Conservation (phyloP, 2,888 invertebrate genomes). For the Torymus aiolomorphi region DNA sequence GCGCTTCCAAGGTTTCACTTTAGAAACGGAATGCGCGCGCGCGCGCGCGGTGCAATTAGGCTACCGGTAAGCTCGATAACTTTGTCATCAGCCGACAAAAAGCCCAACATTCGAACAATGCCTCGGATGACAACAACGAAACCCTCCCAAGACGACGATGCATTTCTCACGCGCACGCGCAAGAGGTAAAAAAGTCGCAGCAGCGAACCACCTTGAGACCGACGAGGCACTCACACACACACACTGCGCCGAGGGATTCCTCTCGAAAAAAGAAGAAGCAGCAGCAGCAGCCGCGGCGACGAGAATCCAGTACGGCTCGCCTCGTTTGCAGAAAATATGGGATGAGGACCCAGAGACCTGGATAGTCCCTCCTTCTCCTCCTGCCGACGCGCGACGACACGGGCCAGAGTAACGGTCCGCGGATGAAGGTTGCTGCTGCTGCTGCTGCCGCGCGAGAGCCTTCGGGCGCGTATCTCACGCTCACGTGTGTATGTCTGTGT, state of each 20-base stretch:
- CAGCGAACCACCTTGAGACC: conserved; percentile 4
- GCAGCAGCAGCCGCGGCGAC: neutral
- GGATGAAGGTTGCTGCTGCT: conserved; percentile 70
- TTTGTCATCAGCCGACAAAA: no score
- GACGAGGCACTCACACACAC: neutral
- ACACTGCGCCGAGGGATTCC: conserved; percentile 16
- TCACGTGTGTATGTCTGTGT: conserved; percentile 39
- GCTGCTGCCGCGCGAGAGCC: conserved; percentile 10
- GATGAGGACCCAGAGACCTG: conserved; percentile 75
- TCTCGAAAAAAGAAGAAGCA: conserved; percentile 8
- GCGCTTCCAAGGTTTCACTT: no score
- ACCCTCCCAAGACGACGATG: no score
- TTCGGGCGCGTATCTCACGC: conserved; percentile 46
- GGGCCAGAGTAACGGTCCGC: conserved; percentile 74
- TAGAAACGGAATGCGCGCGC: no score
- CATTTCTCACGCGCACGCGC: no score
- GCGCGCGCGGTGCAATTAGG: no score
- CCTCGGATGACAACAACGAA: no score
- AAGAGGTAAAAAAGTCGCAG: neutral
- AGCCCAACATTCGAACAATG: no score
- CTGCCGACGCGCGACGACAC: conserved; percentile 43
- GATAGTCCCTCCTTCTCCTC: conserved; percentile 66
- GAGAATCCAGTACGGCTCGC: conserved; percentile 21
- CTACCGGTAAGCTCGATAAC: no score
- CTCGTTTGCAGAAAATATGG: conserved; percentile 46